phyloP scores from a whole-genome alignment of 2,113 vertebrate genomes.

The Passerina amoena region DNA sequence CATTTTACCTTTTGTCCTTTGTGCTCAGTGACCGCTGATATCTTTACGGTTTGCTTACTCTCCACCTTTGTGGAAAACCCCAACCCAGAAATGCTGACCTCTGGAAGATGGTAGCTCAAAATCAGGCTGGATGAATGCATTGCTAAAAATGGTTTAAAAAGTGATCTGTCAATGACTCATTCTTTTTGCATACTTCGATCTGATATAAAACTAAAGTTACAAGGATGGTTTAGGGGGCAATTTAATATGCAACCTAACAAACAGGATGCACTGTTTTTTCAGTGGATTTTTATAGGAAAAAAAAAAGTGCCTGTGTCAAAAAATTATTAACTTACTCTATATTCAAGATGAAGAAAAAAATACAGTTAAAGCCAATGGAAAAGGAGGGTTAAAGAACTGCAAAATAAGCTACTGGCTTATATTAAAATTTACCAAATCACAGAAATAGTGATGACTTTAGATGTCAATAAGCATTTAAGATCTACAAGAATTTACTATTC shows the following conservation, averaged over 20 bases:
- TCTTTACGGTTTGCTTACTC: background rate
- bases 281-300: background rate
- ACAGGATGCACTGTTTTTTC: background rate
- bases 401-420: background rate
- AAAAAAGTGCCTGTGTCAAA: background rate
- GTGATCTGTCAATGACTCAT: background rate
- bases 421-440: constrained; percentile 37
- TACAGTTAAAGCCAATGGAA: background rate
- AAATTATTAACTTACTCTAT: background rate
- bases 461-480: constrained; percentile 10
- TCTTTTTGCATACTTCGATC: background rate
- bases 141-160: background rate
- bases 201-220: background rate
- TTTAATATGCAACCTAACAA: background rate
- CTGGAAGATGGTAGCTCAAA: background rate
- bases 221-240: background rate
- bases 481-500: background rate
- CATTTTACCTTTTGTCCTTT: background rate
- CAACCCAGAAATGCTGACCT: background rate
- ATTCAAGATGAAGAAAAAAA: background rate
- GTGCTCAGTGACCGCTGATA: background rate
- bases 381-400: background rate
- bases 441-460: background rate
- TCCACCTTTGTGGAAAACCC: background rate
- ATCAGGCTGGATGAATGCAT: background rate